Percentiles rank a stretch among this genome's conserved stretches.
phyloP scores from a whole-genome alignment of 37 sponge, comb jelly and placozoan species.

The Hormiphora californensis region DNA sequence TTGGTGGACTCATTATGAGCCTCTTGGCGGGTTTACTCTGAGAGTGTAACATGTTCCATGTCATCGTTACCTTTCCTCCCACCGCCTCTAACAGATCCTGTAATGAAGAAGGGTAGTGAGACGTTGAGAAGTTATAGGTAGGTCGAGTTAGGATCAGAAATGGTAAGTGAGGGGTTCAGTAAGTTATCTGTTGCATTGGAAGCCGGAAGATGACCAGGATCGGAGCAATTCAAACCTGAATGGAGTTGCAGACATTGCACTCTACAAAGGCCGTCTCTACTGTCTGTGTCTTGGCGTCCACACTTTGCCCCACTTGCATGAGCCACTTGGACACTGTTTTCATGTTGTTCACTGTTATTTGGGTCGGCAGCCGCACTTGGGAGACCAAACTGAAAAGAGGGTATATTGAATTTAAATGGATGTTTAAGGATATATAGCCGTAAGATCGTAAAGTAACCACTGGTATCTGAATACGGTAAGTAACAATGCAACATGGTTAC shows the following conservation, averaged over 20 bases:
- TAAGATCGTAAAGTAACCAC: too few species aligned
- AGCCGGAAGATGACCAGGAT: too few species aligned
- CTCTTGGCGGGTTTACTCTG: slow-evolving; percentile 31
- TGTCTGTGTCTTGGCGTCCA: slow-evolving; percentile 36
- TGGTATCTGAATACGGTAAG: neutral
- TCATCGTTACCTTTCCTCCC: slow-evolving; percentile 21
- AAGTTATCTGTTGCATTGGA: too few species aligned
- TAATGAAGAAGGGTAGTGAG: too few species aligned
- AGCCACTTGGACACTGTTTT: slow-evolving; percentile 53
- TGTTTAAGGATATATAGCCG: neutral
- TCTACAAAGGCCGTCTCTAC: slow-evolving; percentile 52
- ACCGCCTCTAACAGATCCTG: slow-evolving; percentile 30
- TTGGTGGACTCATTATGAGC: neutral
- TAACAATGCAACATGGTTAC: neutral
- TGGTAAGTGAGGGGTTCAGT: too few species aligned
- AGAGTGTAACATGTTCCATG: slow-evolving; percentile 40
- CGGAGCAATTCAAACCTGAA: too few species aligned
- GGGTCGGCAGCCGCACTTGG: slow-evolving; percentile 24
- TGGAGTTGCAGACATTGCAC: slow-evolving; percentile 39
- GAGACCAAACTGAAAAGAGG: neutral
- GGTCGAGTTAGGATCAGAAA: too few species aligned
- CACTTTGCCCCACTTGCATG: neutral
- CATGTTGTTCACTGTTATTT: slow-evolving; percentile 51
- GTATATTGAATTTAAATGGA: too few species aligned
- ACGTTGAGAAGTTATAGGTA: too few species aligned